Evolutionary conservation across 2,797 vertebrate genomes (phyloP).

Genomic region (Miichthys miiuy): DNA sequence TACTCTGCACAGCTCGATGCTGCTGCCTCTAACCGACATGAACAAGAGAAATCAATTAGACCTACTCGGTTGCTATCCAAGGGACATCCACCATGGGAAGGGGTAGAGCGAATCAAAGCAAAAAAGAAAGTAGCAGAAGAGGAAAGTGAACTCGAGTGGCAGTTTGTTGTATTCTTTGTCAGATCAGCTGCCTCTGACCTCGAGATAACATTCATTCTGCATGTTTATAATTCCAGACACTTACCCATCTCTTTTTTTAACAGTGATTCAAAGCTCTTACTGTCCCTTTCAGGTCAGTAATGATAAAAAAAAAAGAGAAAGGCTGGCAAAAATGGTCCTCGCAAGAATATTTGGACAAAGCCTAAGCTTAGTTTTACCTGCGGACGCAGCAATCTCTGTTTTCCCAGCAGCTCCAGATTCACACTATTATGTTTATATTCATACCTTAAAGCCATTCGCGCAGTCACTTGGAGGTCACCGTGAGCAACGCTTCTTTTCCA

Average conservation of each 20-base stretch:
- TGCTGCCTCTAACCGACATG: constrained; percentile 70
- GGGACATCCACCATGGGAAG: constrained; percentile 72
- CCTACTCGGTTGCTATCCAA: constrained; percentile 78
- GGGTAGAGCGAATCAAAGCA: constrained; percentile 67
- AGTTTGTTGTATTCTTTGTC: constrained; percentile 65
- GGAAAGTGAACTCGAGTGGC: constrained; percentile 60
- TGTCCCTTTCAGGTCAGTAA: constrained; percentile 56
- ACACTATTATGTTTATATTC: constrained; percentile 60
- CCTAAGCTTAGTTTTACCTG: constrained; percentile 31
- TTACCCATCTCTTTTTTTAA: constrained; percentile 28
- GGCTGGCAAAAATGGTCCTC: constrained; percentile 31
- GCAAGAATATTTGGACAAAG: constrained; percentile 47
- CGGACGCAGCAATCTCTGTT: constrained; percentile 21
- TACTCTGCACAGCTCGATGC: constrained; percentile 78
- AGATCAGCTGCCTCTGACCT: constrained; percentile 65
- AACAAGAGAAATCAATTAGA: constrained; percentile 87
- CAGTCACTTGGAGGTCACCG: constrained; percentile 53
- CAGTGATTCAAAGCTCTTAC: constrained; percentile 36
- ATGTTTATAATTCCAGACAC: constrained; percentile 64
- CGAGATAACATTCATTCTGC: constrained; percentile 62
- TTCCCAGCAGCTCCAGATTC: constrained; percentile 37
- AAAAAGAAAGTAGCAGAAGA: constrained; percentile 58
- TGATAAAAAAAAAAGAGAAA: constrained; percentile 40
- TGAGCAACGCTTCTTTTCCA: constrained; percentile 27
- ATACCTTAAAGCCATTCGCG: constrained; percentile 48